These are phyloP conservation scores for Gambelia wislizenii DNA, from an alignment of 2,797 vertebrate genomes.

Conservation along the genomic window DNA sequence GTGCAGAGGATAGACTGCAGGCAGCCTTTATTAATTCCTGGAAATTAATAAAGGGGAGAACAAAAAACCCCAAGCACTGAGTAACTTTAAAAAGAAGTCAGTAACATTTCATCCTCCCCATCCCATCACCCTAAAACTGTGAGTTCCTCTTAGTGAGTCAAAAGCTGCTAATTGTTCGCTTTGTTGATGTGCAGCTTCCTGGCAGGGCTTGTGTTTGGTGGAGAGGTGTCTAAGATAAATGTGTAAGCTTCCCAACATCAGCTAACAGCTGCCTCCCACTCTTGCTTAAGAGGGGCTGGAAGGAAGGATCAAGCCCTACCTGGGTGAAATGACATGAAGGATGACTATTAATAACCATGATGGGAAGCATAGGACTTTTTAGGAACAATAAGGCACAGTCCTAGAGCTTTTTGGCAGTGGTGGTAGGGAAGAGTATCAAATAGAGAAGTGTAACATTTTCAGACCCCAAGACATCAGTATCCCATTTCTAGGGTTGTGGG, in stretches of 20 bases:
- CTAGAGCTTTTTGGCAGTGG: no score
- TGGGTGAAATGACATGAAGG: background rate
- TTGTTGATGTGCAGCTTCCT: background rate
- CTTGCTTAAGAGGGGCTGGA: background rate
- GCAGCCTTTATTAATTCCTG: no score
- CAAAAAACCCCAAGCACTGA: no score
- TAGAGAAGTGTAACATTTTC: background rate
- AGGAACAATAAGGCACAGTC: background rate
- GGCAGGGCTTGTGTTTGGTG: background rate
- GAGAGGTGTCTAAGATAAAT: conserved; percentile 1
- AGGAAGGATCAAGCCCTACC: background rate
- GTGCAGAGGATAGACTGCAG: no score
- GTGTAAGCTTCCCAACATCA: background rate
- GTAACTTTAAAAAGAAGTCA: background rate
- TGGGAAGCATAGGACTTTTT: background rate
- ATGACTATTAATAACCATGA: background rate
- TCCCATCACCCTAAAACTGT: background rate
- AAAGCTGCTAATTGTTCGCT: background rate
- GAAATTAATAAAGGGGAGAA: no score
- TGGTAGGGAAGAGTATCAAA: no score
- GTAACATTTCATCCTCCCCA: background rate
- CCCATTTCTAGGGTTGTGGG: background rate
- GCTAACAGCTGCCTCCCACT: background rate
- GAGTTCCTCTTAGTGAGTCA: background rate
- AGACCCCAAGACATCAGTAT: background rate